Conservation (phyloP, 2,113 vertebrate genomes). For the Micromys minutus region DNA sequence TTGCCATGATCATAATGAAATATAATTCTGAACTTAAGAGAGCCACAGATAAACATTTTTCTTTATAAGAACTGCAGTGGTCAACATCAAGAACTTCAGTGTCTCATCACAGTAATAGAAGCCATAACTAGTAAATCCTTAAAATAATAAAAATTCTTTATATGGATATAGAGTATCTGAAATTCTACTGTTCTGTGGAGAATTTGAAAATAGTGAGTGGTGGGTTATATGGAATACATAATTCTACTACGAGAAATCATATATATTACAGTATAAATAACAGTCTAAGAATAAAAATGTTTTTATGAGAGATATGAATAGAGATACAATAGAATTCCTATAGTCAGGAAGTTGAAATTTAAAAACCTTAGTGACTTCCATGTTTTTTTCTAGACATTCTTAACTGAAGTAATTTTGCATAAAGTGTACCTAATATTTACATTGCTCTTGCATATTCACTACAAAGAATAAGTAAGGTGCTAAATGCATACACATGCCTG, state of each 20-base stretch:
- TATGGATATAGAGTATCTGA: neutral
- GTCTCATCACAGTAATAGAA: too few species aligned
- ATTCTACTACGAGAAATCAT: neutral
- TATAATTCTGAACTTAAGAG: neutral
- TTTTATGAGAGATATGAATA: rapidly evolving
- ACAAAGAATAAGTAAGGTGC: neutral
- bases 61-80: neutral
- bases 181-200: neutral
- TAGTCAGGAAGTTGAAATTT: neutral
- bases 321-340: neutral
- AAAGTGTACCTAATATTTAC: neutral
- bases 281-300: neutral
- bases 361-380: neutral
- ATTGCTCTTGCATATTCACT: neutral
- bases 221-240: neutral
- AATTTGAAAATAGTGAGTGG: neutral
- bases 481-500: neutral
- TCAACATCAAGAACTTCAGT: too few species aligned
- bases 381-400: neutral
- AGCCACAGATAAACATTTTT: neutral
- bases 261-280: neutral
- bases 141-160: neutral
- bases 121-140: too few species aligned
- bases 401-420: neutral
- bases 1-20: neutral